These are phyloP conservation scores for Miichthys miiuy DNA, from an alignment of 2,797 vertebrate species.

Conservation along the genomic window DNA sequence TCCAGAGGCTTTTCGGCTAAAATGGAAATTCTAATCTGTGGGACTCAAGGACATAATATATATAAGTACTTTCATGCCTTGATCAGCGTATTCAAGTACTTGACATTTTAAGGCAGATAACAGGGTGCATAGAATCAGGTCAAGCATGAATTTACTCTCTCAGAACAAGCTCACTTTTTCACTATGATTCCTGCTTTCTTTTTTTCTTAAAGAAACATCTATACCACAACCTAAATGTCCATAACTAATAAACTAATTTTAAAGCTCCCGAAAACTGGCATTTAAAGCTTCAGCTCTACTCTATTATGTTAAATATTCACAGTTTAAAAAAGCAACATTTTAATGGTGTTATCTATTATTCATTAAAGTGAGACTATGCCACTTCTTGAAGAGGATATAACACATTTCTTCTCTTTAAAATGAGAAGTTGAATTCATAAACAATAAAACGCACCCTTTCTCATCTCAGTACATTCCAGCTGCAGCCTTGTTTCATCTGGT, in stretches of 20 bases:
- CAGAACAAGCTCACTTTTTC: conserved; percentile 47
- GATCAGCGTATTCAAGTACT: conserved; percentile 79
- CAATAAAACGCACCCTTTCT: neutral
- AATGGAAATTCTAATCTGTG: conserved; percentile 81
- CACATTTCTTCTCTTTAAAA: neutral
- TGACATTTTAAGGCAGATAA: conserved; percentile 82
- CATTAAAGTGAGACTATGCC: neutral
- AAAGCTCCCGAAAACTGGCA: neutral
- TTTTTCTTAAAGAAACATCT: conserved; percentile 33
- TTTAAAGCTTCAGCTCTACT: neutral
- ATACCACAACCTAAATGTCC: conserved; percentile 6
- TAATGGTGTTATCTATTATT: neutral
- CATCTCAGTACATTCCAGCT: neutral
- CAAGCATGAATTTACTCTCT: conserved; percentile 67
- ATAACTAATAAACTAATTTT: neutral
- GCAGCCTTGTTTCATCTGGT: neutral
- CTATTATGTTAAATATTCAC: neutral
- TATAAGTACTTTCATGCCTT: conserved; percentile 78
- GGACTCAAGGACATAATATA: conserved; percentile 78
- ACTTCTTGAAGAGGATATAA: neutral
- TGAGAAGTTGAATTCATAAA: neutral
- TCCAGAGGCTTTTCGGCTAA: conserved; percentile 59
- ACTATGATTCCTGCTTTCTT: conserved; percentile 34
- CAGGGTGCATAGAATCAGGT: conserved; percentile 68
- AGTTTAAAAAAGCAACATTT: neutral